phyloP scores from a whole-genome alignment of 2,113 vertebrate genomes.

The Conger conger region DNA sequence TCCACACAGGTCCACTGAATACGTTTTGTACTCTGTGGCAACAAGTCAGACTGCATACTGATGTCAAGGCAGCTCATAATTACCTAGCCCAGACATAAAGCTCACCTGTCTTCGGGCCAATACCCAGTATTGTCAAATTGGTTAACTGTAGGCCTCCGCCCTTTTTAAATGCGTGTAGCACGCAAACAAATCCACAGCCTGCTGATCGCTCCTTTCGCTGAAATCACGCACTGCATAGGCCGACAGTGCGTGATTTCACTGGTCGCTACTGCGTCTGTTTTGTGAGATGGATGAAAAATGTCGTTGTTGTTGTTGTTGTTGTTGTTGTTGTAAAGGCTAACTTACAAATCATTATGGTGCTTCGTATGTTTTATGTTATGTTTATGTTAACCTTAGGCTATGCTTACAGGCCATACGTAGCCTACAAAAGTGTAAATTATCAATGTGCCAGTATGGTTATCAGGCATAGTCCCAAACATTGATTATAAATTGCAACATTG shows the following conservation, averaged over 20 bases:
- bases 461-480: too few species aligned
- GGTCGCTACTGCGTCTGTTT: too few species aligned
- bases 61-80: constrained; percentile 3
- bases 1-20: background rate
- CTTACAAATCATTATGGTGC: too few species aligned
- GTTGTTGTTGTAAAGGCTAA: background rate
- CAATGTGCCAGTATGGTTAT: too few species aligned
- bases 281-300: too few species aligned
- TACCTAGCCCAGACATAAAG: background rate
- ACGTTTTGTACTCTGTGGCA: background rate
- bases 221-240: background rate
- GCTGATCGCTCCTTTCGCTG: background rate
- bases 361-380: too few species aligned
- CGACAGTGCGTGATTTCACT: background rate
- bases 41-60: constrained; percentile 24
- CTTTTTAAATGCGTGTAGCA: constrained; percentile 15
- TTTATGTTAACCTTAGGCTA: too few species aligned
- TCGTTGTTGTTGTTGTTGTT: too few species aligned
- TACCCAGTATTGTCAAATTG: background rate
- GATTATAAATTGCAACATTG: too few species aligned
- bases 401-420: too few species aligned
- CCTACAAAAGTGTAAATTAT: too few species aligned
- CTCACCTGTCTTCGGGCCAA: constrained; percentile 1
- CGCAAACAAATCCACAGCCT: background rate
- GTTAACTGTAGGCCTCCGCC: constrained; percentile 18